A percentile compares a stretch with the other conserved stretches of the same genome.
These are phyloP conservation scores for Anguilla anguilla DNA, from an alignment of 2,797 vertebrate species.

Conservation along the genomic window DNA sequence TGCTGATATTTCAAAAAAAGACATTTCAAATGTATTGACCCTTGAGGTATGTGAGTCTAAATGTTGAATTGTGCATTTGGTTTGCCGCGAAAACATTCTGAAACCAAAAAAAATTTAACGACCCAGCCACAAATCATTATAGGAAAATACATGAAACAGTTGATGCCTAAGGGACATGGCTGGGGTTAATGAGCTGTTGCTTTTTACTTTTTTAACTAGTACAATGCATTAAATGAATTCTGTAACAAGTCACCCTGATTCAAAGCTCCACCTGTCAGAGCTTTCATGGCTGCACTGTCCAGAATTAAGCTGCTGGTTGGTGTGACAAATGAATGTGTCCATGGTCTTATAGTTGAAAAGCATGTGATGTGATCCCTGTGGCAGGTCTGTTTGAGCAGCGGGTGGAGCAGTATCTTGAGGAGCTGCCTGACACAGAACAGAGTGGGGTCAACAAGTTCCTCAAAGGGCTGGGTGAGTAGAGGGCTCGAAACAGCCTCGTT, in stretches of 20 bases:
- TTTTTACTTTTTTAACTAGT: not conserved
- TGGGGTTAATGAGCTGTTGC: not conserved
- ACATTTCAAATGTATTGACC: not conserved
- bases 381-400: conserved; percentile 95
- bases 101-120: not conserved
- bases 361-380: not conserved
- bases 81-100: not conserved
- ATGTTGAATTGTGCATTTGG: not conserved
- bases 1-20: not conserved
- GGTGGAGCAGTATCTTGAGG: conserved; percentile 95
- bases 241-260: not conserved
- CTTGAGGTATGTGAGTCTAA: not conserved
- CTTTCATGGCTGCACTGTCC: not conserved
- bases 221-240: not conserved
- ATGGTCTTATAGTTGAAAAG: not conserved
- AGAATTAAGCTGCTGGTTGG: not conserved
- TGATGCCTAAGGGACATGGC: not conserved
- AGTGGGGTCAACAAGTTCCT: conserved; percentile 98
- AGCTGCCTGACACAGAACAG: conserved; percentile 95
- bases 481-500: not conserved
- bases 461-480: conserved; percentile 89
- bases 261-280: not conserved
- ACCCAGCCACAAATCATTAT: not conserved
- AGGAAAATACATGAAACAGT: not conserved
- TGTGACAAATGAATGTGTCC: not conserved